phyloP scores from a whole-genome alignment of 2,113 vertebrate genomes.

The Odobenus rosmarus region DNA sequence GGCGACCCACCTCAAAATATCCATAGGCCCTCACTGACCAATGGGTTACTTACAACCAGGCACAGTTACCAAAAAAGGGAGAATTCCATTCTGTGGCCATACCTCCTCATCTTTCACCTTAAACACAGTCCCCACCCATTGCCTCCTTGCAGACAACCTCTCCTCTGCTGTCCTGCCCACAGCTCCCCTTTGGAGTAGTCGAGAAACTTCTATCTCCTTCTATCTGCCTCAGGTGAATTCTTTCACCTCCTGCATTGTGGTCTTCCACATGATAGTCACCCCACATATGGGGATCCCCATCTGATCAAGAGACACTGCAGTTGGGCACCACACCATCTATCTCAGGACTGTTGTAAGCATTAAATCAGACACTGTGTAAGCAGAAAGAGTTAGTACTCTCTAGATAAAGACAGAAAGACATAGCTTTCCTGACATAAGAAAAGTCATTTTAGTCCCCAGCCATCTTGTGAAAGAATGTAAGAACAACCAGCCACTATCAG shows the following conservation, averaged over 20 bases:
- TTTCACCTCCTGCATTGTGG: background rate
- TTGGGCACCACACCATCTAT: background rate
- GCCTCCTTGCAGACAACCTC: background rate
- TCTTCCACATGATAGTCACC: background rate
- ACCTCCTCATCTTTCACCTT: background rate
- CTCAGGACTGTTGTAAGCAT: background rate
- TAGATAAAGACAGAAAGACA: background rate
- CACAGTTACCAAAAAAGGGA: background rate
- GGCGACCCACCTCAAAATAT: background rate
- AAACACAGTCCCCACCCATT: background rate
- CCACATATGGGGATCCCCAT: background rate
- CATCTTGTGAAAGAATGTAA: background rate
- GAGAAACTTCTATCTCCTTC: background rate
- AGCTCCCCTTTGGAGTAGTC: background rate
- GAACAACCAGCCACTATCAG: background rate
- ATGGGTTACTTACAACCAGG: background rate
- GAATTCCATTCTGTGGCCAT: background rate
- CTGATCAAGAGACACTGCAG: background rate
- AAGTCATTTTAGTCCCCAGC: background rate
- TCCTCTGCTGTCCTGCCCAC: background rate
- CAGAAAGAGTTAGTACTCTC: background rate
- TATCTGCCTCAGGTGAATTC: background rate
- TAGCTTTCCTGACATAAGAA: background rate
- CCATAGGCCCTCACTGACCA: background rate
- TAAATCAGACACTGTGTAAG: background rate